Base-by-base conservation (phyloP, 1,140 invertebrate species). In the Sitobion miscanthi region DNA sequence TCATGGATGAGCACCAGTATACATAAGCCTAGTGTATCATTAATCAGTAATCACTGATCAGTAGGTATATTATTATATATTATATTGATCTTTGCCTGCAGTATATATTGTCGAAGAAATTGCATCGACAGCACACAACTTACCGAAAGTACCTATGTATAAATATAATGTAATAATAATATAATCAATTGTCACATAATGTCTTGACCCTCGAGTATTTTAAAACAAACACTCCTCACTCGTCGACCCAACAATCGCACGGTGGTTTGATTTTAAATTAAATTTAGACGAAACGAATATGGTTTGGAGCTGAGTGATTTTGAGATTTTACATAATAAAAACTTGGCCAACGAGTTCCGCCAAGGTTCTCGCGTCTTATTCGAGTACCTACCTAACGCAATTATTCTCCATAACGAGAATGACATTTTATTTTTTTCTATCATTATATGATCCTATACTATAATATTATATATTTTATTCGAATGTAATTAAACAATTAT, bases 281-380 rank as follows among this genome's bases (percentile, higher is more conserved):
- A 87, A n/a, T 87, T 49, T 52, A 87, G 30, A 87, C 30, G 6
- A 87, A 87, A 52, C 47, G 17, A 17, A n/a, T 42, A 25, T 25
- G 23, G 45, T 49, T 87, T 87, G 14, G 17, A 87, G 9, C 1
- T 5, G 14, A 77, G 87, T 52, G 87, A 52, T 52, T 88, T 88
- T 49, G 25, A 88, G 86, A 89, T 89, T 89, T 89, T 54, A 89
- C 49, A 89, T 38, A 54, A 54, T 54, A 23, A 54, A 89, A 89
- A 89, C 87, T 89, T 54, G 87, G 47, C 35, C 25, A 89, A 89
- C 87, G 30, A 89, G 87, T 89, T 89, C 49, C 87, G 23, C 49
- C 87, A 89, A 89, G 87, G 87, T 89, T 89, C n/a, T 89, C 47
- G 21, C 35, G 21, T 54, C 49, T 54, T 89, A 77, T 77, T 77